Percentiles rank a stretch among this genome's conserved stretches.
These are phyloP conservation scores for Spatula clypeata DNA, from an alignment of 2,797 vertebrate species.

Conservation along the genomic window DNA sequence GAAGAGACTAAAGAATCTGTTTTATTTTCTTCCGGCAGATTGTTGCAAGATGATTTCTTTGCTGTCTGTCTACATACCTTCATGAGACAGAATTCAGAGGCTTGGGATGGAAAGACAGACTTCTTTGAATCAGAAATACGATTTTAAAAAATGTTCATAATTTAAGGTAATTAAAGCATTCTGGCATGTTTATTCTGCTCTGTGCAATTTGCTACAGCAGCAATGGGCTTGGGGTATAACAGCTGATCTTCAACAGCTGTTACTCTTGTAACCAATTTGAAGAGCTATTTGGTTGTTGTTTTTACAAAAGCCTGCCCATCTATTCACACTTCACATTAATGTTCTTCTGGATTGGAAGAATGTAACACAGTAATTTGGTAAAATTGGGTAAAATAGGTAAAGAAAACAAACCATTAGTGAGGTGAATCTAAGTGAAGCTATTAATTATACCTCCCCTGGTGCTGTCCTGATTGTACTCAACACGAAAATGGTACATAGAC, in stretches of 20 bases:
- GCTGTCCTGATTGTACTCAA: neutral
- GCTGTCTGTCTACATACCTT: neutral
- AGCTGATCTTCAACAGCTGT: neutral
- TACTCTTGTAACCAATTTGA: neutral
- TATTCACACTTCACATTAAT: neutral
- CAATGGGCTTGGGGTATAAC: neutral
- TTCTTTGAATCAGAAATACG: neutral
- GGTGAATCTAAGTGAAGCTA: neutral
- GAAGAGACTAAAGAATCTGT: neutral
- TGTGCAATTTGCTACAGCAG: neutral
- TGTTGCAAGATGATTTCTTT: neutral
- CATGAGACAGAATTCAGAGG: neutral
- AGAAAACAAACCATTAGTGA: no score
- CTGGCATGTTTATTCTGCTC: neutral
- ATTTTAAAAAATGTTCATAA: neutral
- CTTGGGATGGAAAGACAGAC: neutral
- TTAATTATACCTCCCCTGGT: neutral
- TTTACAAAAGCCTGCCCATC: neutral
- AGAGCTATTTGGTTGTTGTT: neutral
- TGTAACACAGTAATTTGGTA: neutral
- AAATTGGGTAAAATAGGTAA: neutral
- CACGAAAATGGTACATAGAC: accelerated
- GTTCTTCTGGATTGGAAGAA: neutral
- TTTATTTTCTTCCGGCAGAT: slow-evolving; percentile 29
- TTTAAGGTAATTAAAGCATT: slow-evolving; percentile 24